Base-by-base conservation (phyloP, 2,113 vertebrate species). In the Dunckerocampus dactyliophorus region DNA sequence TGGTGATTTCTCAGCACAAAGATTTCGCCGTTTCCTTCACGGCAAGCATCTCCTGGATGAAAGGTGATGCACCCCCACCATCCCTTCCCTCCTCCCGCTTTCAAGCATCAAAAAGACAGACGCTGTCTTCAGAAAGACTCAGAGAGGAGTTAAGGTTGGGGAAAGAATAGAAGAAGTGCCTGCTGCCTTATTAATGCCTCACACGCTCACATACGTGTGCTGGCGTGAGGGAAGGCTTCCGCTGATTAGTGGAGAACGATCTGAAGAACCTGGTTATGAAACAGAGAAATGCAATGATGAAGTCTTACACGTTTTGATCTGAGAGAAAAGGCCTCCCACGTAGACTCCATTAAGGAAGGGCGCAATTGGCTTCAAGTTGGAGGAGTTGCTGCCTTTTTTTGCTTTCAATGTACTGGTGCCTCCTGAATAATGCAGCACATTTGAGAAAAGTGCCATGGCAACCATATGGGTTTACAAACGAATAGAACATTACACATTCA, bases 81-180 rank as follows among this genome's bases (percentile, higher is more conserved):
- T 54, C 31, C 63, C 63, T 21, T 58, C 69, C 57, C 76, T 67
- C 58, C 69, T 71, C 73, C 69, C 75, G 37, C 71, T 74, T 81
- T 82, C 79, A 81, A 73, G 87, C 82, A 87, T 88, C 83, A 88
- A 88, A 88, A 79, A 82, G 69, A 76, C 79, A 75, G 67, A 67
- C 67, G 73, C 78, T 74, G 74, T 85, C 79, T 83, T 77, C 70
- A 84, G 73, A 85, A 83, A 77, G 64, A 69, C 67, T 72, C 66
- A 81, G 3, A 28, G 19, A 4, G 14, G 57, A 7, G 7, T 4
- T 5, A 31, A 6, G 56, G 70, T 28, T 42, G 63, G 67, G 19
- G 12, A 46, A 34, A 43, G 24, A 74, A 72, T 47, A 63, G 68
- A 74, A 60, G 53, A 59, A 70, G 56, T 49, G 69, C 60, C 60